phyloP scores from a whole-genome alignment of 2,888 invertebrate genomes.

The Celastrina argiolus region DNA sequence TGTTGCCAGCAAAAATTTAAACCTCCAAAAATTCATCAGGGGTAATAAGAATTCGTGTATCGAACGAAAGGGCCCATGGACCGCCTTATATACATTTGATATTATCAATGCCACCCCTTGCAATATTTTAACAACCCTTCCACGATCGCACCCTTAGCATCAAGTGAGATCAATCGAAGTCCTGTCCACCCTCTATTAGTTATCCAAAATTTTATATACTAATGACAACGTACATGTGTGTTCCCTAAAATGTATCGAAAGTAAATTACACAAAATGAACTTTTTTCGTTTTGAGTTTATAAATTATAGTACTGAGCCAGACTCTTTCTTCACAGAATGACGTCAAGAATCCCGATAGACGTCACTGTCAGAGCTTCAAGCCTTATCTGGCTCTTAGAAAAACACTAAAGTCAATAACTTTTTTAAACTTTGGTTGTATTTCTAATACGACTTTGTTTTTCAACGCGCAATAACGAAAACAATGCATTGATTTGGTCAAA shows the following conservation, averaged over 20 bases:
- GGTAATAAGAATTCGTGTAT: constrained; percentile 18
- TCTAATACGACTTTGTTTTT: no score
- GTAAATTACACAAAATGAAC: no score
- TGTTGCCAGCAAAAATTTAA: neutral
- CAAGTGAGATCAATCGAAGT: constrained; percentile 61
- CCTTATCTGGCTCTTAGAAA: no score
- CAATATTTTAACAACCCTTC: constrained; percentile 60
- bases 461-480: no score
- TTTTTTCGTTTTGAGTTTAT: no score
- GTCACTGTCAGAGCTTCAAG: no score
- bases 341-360: no score
- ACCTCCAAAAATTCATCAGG: constrained; percentile 12
- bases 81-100: constrained; percentile 39
- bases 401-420: no score
- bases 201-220: constrained; percentile 40
- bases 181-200: constrained; percentile 65
- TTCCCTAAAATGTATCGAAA: neutral
- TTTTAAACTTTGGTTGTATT: no score
- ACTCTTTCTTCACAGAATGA: no score
- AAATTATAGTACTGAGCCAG: no score
- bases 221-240: constrained; percentile 4
- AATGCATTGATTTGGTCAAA: no score
- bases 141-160: constrained; percentile 49
- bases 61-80: constrained; percentile 35
- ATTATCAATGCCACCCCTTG: constrained; percentile 52